These are phyloP conservation scores for Pelmatolapia mariae DNA, from an alignment of 2,113 vertebrate genomes.

Conservation along the genomic window DNA sequence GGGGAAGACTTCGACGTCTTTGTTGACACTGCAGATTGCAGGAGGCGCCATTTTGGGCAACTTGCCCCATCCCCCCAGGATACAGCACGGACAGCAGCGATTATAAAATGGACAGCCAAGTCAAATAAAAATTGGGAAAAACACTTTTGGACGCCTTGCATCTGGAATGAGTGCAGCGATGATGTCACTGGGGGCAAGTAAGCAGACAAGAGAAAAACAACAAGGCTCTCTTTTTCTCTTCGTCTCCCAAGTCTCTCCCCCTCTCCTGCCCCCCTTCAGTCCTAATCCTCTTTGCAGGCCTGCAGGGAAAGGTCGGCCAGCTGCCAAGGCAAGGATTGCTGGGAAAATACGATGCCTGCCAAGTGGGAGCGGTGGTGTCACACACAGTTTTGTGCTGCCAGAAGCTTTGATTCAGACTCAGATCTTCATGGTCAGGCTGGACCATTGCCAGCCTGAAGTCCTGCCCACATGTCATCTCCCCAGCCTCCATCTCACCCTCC, in stretches of 20 bases:
- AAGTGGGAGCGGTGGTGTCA: conserved; percentile 83
- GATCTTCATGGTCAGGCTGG: conserved; percentile 61
- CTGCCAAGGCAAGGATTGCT: conserved; percentile 89
- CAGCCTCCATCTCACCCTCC: background rate
- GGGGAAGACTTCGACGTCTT: background rate
- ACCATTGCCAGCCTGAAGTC: conserved; percentile 66
- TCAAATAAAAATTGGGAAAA: conserved; percentile 39
- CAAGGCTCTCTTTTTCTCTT: conserved; percentile 76
- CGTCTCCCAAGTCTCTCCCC: conserved; percentile 15
- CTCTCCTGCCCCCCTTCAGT: conserved; percentile 56
- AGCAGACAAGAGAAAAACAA: conserved; percentile 82
- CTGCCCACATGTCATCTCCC: background rate
- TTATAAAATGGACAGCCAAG: conserved; percentile 26
- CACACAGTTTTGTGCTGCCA: conserved; percentile 91
- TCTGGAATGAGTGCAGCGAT: conserved; percentile 72
- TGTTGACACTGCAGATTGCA: background rate
- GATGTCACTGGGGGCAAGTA: conserved; percentile 87
- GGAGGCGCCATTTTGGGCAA: background rate
- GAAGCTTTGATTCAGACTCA: conserved; percentile 83
- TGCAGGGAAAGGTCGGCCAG: conserved; percentile 80
- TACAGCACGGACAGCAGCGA: background rate
- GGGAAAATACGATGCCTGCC: conserved; percentile 84
- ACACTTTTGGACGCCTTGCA: conserved; percentile 70
- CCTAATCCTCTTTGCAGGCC: conserved; percentile 90
- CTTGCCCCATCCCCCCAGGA: background rate